Evolutionary conservation across 2,888 invertebrate genomes (phyloP).

Genomic region (Ophraella communa): DNA sequence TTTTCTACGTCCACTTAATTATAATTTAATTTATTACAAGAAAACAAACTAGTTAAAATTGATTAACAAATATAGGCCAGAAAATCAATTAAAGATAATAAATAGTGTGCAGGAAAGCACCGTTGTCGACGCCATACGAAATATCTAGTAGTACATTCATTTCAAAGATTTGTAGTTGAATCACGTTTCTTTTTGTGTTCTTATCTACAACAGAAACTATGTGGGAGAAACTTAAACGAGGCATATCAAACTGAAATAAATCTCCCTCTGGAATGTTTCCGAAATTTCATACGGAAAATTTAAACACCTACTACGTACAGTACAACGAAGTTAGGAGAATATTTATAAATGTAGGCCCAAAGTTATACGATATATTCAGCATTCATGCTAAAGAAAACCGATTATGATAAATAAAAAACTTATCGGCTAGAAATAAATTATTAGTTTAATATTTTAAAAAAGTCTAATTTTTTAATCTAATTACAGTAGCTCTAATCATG

Average conservation of each 20-base stretch:
- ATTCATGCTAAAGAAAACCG: too few relatives aligned
- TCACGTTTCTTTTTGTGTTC: constrained; percentile 35
- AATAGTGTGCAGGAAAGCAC: background rate
- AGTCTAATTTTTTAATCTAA: background rate
- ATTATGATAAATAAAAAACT: too few relatives aligned
- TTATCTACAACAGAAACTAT: constrained; percentile 35
- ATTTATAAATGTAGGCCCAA: too few relatives aligned
- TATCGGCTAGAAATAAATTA: too few relatives aligned
- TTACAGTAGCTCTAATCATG: too few relatives aligned
- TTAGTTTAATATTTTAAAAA: too few relatives aligned
- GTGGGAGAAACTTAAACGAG: constrained; percentile 30
- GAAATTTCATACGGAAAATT: constrained; percentile 21
- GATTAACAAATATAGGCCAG: too few relatives aligned
- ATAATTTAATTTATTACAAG: too few relatives aligned
- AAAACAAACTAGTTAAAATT: too few relatives aligned
- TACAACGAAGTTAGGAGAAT: too few relatives aligned
- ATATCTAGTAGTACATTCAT: constrained; percentile 24
- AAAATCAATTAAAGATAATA: constrained; percentile 11
- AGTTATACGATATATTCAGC: too few relatives aligned
- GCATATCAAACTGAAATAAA: constrained; percentile 34
- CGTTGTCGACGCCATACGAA: background rate
- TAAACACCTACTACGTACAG: background rate
- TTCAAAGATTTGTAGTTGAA: constrained; percentile 27
- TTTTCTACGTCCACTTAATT: too few relatives aligned
- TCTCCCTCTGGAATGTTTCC: constrained; percentile 25